Evolutionary conservation across 2,888 invertebrate species (phyloP).

Genomic region (Stenichneumon culpator): DNA sequence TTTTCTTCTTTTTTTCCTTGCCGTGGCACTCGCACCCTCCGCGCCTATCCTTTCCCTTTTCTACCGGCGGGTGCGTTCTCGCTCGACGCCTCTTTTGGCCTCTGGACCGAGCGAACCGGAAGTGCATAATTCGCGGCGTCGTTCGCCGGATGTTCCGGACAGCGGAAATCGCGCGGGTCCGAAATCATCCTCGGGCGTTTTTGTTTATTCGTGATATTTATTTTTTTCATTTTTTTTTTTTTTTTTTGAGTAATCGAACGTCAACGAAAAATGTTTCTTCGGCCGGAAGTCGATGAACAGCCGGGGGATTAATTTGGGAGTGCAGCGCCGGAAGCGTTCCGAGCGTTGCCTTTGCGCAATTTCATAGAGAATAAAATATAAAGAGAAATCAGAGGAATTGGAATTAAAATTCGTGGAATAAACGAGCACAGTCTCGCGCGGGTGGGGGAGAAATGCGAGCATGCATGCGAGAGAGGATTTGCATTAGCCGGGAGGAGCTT

Average conservation of each 20-base stretch:
- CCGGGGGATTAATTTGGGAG: slow-evolving; percentile 48
- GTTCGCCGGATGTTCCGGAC: slow-evolving; percentile 4
- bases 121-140: slow-evolving; percentile 13
- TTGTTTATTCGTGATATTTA: slow-evolving; percentile 23
- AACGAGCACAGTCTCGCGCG: slow-evolving; percentile 13
- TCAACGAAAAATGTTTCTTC: slow-evolving; percentile 47
- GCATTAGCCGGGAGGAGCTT: slow-evolving; percentile 50
- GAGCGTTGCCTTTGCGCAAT: slow-evolving; percentile 27
- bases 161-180: too few species aligned
- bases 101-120: slow-evolving; percentile 9
- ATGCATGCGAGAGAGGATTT: slow-evolving; percentile 21
- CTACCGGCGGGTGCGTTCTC: slow-evolving; percentile 18
- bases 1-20: slow-evolving; percentile 57
- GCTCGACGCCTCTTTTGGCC: slow-evolving; percentile 44
- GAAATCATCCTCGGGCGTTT: slow-evolving; percentile 43
- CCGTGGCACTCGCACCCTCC: not conserved
- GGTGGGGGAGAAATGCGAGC: not conserved
- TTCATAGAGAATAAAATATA: slow-evolving; percentile 36
- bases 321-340: slow-evolving; percentile 29
- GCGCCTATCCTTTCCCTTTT: slow-evolving; percentile 28
- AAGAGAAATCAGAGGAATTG: slow-evolving; percentile 28
- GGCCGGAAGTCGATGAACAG: slow-evolving; percentile 31
- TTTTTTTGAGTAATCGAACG: slow-evolving; percentile 41
- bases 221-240: slow-evolving; percentile 4
- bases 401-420: slow-evolving; percentile 37